phyloP scores from a whole-genome alignment of 2,797 vertebrate genomes.

The Clamator glandarius region DNA sequence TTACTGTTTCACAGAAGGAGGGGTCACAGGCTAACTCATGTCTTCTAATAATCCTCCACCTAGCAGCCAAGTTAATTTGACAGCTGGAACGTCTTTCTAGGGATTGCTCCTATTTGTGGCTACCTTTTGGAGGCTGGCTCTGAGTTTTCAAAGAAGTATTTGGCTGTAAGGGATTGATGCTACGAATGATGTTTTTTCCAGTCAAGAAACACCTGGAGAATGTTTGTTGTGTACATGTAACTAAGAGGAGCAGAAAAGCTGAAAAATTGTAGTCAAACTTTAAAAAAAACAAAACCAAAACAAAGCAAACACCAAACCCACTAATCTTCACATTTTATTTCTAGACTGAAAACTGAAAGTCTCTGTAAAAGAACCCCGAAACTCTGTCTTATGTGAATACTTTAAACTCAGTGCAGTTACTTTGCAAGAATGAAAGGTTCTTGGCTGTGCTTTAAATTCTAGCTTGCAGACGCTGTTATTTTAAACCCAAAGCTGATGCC shows the following conservation, averaged over 20 bases:
- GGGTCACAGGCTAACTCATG: neutral
- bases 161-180: neutral
- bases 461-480: neutral
- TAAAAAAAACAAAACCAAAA: neutral
- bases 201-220: neutral
- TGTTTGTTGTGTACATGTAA: neutral
- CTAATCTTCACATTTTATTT: neutral
- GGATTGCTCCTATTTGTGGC: neutral
- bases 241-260: neutral
- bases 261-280: neutral
- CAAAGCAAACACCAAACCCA: neutral
- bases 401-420: neutral
- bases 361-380: neutral
- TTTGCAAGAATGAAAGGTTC: neutral
- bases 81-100: neutral
- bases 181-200: neutral
- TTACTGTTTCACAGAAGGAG: neutral
- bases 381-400: neutral
- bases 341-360: neutral
- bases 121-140: neutral
- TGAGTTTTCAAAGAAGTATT: neutral
- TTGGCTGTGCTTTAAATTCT: neutral
- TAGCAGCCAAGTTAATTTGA: neutral
- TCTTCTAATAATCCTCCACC: neutral
- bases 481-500: constrained; percentile 24